These are phyloP conservation scores for Goniozus legneri DNA, from an alignment of 1,140 invertebrate species.

Conservation along the genomic window DNA sequence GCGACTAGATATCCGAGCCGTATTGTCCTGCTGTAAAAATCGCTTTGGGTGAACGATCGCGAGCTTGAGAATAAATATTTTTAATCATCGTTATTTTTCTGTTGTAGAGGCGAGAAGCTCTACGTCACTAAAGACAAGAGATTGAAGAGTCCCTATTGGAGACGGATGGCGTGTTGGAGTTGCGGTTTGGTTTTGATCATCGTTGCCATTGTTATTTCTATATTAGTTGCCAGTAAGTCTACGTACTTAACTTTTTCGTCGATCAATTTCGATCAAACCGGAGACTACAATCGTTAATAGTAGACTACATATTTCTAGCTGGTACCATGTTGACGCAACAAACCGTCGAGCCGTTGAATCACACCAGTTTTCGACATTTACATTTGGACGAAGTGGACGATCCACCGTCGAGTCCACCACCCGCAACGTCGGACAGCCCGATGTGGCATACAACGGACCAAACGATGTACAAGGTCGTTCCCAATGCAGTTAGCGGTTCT, in stretches of 20 bases:
- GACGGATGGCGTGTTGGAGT: slow-evolving; percentile 65
- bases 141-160: slow-evolving; percentile 63
- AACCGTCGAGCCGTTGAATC: slow-evolving; percentile 42
- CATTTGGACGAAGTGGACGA: slow-evolving; percentile 42
- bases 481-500: slow-evolving; percentile 64
- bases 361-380: slow-evolving; percentile 30
- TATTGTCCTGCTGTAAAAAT: no score
- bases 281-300: background rate
- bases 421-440: slow-evolving; percentile 47
- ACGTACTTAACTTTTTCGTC: background rate
- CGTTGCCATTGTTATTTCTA: slow-evolving; percentile 65
- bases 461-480: slow-evolving; percentile 56
- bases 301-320: slow-evolving; percentile 41
- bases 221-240: slow-evolving; percentile 68
- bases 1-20: no score
- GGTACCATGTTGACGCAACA: slow-evolving; percentile 58
- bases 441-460: slow-evolving; percentile 55
- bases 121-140: slow-evolving; percentile 78
- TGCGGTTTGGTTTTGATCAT: slow-evolving; percentile 59
- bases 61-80: no score
- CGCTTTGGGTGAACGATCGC: no score
- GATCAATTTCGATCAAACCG: background rate
- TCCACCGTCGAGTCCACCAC: slow-evolving; percentile 50
- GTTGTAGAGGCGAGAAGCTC: slow-evolving; percentile 75
- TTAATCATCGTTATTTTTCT: slow-evolving; percentile 25